Conservation (phyloP, 2,113 vertebrate genomes). For the Phylloscopus trochiloides region DNA sequence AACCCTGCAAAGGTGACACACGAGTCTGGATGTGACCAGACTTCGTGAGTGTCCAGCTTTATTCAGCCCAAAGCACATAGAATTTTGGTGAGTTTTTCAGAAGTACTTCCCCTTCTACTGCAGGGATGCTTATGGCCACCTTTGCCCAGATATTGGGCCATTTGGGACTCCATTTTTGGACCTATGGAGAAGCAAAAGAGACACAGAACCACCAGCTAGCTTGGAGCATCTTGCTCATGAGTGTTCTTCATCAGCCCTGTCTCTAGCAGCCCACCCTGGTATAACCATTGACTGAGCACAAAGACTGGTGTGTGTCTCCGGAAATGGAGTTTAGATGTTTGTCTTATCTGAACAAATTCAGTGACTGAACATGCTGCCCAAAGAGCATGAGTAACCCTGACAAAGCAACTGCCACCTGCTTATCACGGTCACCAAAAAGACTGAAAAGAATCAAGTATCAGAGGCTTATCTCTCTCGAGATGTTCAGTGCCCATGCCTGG, state of each 20-base stretch:
- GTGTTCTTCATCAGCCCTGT: not conserved
- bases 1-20: not conserved
- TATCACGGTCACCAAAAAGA: slow-evolving; percentile 65
- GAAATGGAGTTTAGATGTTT: slow-evolving; percentile 71
- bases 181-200: not conserved
- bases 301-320: slow-evolving; percentile 29
- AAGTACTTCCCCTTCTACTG: not conserved
- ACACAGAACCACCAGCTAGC: not conserved
- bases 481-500: slow-evolving; percentile 40
- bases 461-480: slow-evolving; percentile 63
- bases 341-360: slow-evolving; percentile 70
- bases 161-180: not conserved
- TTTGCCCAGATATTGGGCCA: not conserved
- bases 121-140: not conserved
- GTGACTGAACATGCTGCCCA: slow-evolving; percentile 44
- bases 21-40: accelerated
- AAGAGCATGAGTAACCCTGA: slow-evolving; percentile 53
- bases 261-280: not conserved
- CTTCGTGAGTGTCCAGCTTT: not conserved
- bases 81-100: not conserved
- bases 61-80: not conserved
- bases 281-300: slow-evolving; percentile 14
- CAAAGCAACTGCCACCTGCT: slow-evolving; percentile 59
- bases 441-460: slow-evolving; percentile 61
- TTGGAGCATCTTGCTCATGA: not conserved